Evolutionary conservation across 2,113 vertebrate species (phyloP).

Genomic region (Oreochromis spilurus): DNA sequence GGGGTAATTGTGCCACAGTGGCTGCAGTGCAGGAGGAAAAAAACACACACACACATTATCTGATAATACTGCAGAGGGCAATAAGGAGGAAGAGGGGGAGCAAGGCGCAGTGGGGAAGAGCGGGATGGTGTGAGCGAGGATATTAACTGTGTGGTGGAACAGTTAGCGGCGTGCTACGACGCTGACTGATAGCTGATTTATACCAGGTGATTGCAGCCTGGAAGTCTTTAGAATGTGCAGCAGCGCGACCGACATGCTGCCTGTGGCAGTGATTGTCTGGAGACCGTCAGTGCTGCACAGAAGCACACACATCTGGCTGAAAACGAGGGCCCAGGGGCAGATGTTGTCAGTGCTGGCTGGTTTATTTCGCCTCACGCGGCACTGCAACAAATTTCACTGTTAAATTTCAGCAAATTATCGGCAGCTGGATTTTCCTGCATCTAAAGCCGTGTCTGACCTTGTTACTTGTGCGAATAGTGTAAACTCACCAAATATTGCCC

Average conservation of each 20-base stretch:
- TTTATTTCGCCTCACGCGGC: background rate
- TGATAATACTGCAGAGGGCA: slow-evolving; percentile 67
- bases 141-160: slow-evolving; percentile 17
- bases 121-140: slow-evolving; percentile 21
- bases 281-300: background rate
- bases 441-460: background rate
- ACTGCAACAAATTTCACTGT: background rate
- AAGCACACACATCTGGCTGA: background rate
- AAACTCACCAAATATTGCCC: background rate
- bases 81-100: slow-evolving; percentile 42
- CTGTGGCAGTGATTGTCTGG: background rate
- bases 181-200: slow-evolving; percentile 11
- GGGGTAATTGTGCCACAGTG: slow-evolving; percentile 70
- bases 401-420: background rate
- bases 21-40: slow-evolving; percentile 48
- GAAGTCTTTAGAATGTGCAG: background rate
- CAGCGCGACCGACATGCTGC: background rate
- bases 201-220: slow-evolving; percentile 9
- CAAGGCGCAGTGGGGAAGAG: slow-evolving; percentile 9
- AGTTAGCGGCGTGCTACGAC: slow-evolving; percentile 21
- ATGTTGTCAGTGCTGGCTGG: background rate
- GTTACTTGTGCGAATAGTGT: background rate
- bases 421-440: background rate
- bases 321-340: background rate
- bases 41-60: slow-evolving; percentile 38